These are phyloP conservation scores for Nesogale talazaci DNA, from an alignment of 2,113 vertebrate genomes.

Conservation along the genomic window DNA sequence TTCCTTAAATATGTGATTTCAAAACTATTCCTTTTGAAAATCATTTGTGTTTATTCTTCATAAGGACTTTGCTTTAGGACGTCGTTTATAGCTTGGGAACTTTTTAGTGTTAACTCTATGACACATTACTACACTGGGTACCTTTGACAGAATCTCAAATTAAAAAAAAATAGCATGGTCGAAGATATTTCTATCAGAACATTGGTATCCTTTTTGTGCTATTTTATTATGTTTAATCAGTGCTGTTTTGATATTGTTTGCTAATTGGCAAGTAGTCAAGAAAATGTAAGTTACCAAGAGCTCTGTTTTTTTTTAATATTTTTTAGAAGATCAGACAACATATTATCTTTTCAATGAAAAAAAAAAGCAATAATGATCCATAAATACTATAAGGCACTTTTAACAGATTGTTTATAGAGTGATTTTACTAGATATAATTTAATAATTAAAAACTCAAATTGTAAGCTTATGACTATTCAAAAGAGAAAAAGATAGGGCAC, in stretches of 20 bases:
- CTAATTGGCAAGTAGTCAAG: slow-evolving; percentile 88
- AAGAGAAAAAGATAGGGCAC: slow-evolving; percentile 70
- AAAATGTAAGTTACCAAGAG: slow-evolving; percentile 89
- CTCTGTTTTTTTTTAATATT: slow-evolving; percentile 88
- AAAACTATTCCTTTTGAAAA: slow-evolving; percentile 88
- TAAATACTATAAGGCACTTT: slow-evolving; percentile 89
- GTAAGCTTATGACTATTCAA: slow-evolving; percentile 76
- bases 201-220: slow-evolving; percentile 86
- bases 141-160: slow-evolving; percentile 86
- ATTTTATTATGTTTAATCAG: slow-evolving; percentile 86
- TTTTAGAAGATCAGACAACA: slow-evolving; percentile 87
- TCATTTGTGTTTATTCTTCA: slow-evolving; percentile 89
- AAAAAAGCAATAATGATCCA: slow-evolving; percentile 90
- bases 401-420: slow-evolving; percentile 87
- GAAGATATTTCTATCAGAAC: slow-evolving; percentile 82
- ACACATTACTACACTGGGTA: slow-evolving; percentile 90
- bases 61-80: slow-evolving; percentile 89
- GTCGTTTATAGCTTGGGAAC: slow-evolving; percentile 89
- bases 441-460: slow-evolving; percentile 73
- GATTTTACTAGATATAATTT: slow-evolving; percentile 86
- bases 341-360: slow-evolving; percentile 88
- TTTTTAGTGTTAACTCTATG: slow-evolving; percentile 88
- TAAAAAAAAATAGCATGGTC: slow-evolving; percentile 84
- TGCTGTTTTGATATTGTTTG: slow-evolving; percentile 86
- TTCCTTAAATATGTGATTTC: slow-evolving; percentile 92